Percentiles rank a stretch among this genome's conserved stretches.
These are phyloP conservation scores for Lycaena phlaeas DNA, from an alignment of 2,888 invertebrate genomes.

Conservation along the genomic window DNA sequence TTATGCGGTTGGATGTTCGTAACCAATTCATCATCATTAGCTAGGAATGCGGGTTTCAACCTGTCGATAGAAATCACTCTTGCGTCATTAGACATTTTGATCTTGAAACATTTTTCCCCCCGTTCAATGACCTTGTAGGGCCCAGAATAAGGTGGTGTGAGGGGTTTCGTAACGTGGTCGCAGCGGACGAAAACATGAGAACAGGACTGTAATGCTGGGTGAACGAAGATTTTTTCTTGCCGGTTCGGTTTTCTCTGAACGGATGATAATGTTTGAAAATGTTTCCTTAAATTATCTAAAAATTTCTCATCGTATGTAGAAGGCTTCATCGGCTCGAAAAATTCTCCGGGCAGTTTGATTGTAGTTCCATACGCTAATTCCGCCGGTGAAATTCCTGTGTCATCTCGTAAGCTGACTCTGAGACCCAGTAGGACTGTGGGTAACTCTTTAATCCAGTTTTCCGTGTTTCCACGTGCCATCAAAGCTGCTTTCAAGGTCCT, in stretches of 20 bases:
- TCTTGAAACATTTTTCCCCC: slow-evolving; percentile 11
- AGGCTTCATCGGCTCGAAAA: slow-evolving; percentile 11
- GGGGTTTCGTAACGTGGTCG: slow-evolving; percentile 11
- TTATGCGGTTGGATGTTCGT: too few species aligned
- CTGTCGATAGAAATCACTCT: slow-evolving; percentile 14
- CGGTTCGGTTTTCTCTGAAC: slow-evolving; percentile 10
- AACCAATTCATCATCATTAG: too few species aligned
- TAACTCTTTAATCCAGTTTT: too few species aligned
- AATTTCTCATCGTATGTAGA: slow-evolving; percentile 1
- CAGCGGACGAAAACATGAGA: slow-evolving; percentile 16
- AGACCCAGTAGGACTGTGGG: too few species aligned
- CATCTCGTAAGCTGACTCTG: too few species aligned
- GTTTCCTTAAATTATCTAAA: too few species aligned
- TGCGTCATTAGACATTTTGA: background rate
- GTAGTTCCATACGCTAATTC: slow-evolving; percentile 12
- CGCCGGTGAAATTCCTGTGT: slow-evolving; percentile 9
- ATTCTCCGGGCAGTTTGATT: slow-evolving; percentile 11
- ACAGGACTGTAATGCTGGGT: slow-evolving; percentile 12
- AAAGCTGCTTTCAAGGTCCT: too few species aligned
- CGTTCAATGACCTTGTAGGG: slow-evolving; percentile 12
- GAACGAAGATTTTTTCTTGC: slow-evolving; percentile 14
- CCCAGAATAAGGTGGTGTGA: slow-evolving; percentile 13
- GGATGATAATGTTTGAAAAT: slow-evolving; percentile 2
- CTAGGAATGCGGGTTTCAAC: slow-evolving; percentile 16
- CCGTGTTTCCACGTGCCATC: too few species aligned